These are phyloP conservation scores for Mnemiopsis leidyi DNA, from an alignment of 37 sponge, comb jelly and placozoan genomes.

Conservation along the genomic window DNA sequence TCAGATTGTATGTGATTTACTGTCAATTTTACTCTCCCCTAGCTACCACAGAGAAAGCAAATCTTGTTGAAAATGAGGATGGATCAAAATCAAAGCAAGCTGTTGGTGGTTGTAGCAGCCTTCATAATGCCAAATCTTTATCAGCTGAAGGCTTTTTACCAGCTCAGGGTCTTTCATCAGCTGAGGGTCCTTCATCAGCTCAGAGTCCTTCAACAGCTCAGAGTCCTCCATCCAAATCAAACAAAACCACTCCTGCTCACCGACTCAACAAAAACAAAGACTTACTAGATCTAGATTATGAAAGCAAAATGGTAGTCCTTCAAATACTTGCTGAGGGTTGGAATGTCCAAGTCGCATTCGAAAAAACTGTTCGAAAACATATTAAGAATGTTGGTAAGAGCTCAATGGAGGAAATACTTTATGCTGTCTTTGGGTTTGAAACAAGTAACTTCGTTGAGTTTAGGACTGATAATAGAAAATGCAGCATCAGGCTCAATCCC, in stretches of 20 bases:
- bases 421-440: neutral
- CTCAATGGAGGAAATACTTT: neutral
- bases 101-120: too few species aligned
- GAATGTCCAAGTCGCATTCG: neutral
- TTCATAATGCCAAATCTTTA: too few species aligned
- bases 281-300: neutral
- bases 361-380: neutral
- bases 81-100: too few species aligned
- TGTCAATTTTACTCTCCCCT: too few species aligned
- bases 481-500: neutral
- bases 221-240: neutral
- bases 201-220: neutral
- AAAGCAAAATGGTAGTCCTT: neutral
- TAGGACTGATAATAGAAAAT: neutral
- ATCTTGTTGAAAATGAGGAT: too few species aligned
- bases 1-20: too few species aligned
- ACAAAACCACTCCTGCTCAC: neutral
- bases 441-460: neutral
- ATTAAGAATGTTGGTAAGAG: neutral
- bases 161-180: too few species aligned
- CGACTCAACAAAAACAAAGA: neutral
- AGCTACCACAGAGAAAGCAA: too few species aligned
- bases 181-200: neutral
- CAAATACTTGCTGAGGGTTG: neutral
- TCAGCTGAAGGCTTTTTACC: too few species aligned